A percentile compares a stretch with the other conserved stretches of the same genome.
phyloP scores from a whole-genome alignment of 2,797 vertebrate species.

The Pseudocheirus occidentalis region DNA sequence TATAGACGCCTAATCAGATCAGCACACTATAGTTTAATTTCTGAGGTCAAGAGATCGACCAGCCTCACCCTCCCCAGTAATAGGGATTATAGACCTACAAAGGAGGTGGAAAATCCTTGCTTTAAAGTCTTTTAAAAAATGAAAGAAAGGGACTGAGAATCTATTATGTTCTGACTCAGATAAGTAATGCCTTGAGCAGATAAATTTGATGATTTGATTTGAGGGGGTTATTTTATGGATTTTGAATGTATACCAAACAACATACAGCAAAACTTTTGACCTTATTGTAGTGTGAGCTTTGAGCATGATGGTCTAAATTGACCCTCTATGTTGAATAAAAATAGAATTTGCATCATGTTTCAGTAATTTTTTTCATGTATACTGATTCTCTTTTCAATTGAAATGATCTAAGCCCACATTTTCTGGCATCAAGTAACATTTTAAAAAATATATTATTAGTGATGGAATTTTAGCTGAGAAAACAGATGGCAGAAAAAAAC shows the following conservation, averaged over 20 bases:
- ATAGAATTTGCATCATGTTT: neutral
- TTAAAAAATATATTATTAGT: conserved; percentile 11
- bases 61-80: neutral
- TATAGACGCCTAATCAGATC: neutral
- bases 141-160: neutral
- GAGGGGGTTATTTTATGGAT: conserved; percentile 29
- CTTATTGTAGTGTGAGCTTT: conserved; percentile 39
- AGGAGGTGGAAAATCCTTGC: neutral
- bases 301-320: conserved; percentile 31
- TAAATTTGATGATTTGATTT: neutral
- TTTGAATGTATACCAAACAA: conserved; percentile 10
- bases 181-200: neutral
- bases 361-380: neutral
- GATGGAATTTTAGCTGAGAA: conserved; percentile 39
- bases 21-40: neutral
- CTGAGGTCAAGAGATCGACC: neutral
- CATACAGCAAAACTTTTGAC: neutral
- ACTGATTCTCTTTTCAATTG: conserved; percentile 47
- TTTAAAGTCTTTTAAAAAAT: neutral
- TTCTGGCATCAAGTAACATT: conserved; percentile 29
- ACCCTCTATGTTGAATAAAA: conserved; percentile 34
- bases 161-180: neutral
- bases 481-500: neutral
- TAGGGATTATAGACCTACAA: neutral
- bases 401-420: conserved; percentile 8